Base-by-base conservation (phyloP, 1,140 invertebrate genomes). In the Drosophila sucinea region DNA sequence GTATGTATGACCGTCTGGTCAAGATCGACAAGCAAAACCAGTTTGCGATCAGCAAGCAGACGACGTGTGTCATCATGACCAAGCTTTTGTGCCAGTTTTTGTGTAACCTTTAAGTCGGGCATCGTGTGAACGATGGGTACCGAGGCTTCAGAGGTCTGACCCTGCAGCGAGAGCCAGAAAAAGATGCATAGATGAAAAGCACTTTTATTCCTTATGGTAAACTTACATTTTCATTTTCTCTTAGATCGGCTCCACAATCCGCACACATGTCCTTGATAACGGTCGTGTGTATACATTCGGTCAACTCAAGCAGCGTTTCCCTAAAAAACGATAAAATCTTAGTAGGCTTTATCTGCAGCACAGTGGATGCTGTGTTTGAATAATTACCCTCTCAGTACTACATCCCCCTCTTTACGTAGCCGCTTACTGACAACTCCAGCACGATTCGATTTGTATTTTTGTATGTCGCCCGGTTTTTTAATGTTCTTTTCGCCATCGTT, bases 1-100 rank as follows among this genome's bases (percentile, higher is more conserved):
- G 99, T 99, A 91, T 99, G 99, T 86, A 99, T 98, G 30, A 99
- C 93, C 1, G 99, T 99, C 93, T 99, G 98, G 94, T 99, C 99
- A 44, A 99, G 94, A 95, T 99, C 99, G 10, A 99, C 98, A 4
- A 99, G 94, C 2, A 99, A 92, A 32, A 98, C 98, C 25, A 99
- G 93, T 92, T 99, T 99, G 56, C 95, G 94, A 82, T 96, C 95
- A 76, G 94, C 94, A 23, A 99, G 92, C 63, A 99, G 93, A 56
- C 97, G 94, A 4, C 96, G 94, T 83, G 97, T 96, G 93, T 99
- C 98, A 84, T 97, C 96, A 91, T 96, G 95, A 0, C 98, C 98
- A 63, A 99, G 93, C 92, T 97, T 96, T 90, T 96, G 94, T 32
- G 98, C 98, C 92, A 97, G 93, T 94, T 97, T 94, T 74, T 94